A percentile compares a stretch with the other conserved stretches of the same genome.
phyloP scores from a whole-genome alignment of 2,113 vertebrate genomes.

The Nibea coibor region DNA sequence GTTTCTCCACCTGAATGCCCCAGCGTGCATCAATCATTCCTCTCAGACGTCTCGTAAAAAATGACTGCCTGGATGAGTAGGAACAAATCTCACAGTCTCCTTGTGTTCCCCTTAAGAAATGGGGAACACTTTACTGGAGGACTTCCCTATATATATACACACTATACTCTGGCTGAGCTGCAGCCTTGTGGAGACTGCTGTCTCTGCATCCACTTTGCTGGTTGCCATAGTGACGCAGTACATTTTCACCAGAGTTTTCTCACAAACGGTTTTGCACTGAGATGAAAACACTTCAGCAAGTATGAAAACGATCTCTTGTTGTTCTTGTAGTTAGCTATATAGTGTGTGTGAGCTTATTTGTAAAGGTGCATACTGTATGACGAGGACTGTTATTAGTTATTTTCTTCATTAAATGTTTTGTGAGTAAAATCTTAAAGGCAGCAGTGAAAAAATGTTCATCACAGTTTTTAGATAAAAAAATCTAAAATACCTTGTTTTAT shows the following conservation, averaged over 20 bases:
- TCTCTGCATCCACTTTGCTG: slow-evolving; percentile 60
- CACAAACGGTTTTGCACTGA: slow-evolving; percentile 41
- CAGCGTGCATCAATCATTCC: slow-evolving; percentile 37
- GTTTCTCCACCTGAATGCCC: slow-evolving; percentile 20
- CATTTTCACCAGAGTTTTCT: slow-evolving; percentile 48
- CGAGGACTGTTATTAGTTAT: background rate
- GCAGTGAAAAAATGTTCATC: background rate
- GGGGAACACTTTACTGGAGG: slow-evolving; percentile 37
- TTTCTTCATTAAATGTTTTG: background rate
- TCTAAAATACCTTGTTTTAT: background rate
- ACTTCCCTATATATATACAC: slow-evolving; percentile 11
- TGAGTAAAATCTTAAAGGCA: background rate
- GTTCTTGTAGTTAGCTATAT: background rate
- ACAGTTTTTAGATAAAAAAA: background rate
- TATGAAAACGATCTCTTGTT: slow-evolving; percentile 37
- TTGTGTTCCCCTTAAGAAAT: slow-evolving; percentile 34
- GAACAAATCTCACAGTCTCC: slow-evolving; percentile 45
- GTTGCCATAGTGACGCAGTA: slow-evolving; percentile 70
- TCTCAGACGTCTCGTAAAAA: background rate
- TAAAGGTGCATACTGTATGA: background rate
- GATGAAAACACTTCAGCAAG: slow-evolving; percentile 44
- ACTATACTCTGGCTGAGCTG: slow-evolving; percentile 25
- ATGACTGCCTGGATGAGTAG: background rate
- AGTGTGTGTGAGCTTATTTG: background rate
- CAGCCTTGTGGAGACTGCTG: slow-evolving; percentile 49